Evolutionary conservation across 2,113 vertebrate species (phyloP), one percentile per base, ranked within the genome.

Genomic region (Protobothrops flavoviridis): DNA sequence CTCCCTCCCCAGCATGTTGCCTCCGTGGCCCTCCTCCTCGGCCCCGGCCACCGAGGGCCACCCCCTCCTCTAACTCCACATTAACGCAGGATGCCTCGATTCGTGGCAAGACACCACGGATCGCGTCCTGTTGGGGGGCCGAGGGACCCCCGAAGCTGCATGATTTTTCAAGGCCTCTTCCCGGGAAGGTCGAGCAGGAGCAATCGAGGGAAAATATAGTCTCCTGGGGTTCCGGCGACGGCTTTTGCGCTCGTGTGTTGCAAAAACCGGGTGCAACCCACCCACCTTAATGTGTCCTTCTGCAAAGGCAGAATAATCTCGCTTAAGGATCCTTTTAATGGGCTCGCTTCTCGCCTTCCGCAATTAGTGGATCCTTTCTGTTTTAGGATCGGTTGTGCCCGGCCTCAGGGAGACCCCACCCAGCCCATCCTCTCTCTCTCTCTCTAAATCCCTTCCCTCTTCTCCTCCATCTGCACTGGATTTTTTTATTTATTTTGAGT

Each of bases 171-270:
- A 74, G 5, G 69, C n/a, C n/a, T 33, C 69, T 81, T 39, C 69
- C n/a, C 69, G 5, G 64, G 33, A 81, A 20, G 3, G 69, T 81
- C 12, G 55, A 4, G 15, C 15, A 56, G 55, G 69, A 39, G 6
- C 2, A 2, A 6, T 39, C 69, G 55, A 15, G 4, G 21, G 21
- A 24, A 24, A 24, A 24, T 59, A 24, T n/a, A n/a, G n/a, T 74
- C 13, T 74, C n/a, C 5, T 17, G n/a, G 13, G n/a, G 13, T 7
- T 7, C 12, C 0, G 0, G 2, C 0, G n/a, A 15, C 15, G 2
- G 15, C n/a, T 64, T 81, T 39, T 0, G 69, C 33, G 2, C 74
- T 39, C 17, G 0, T 9, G 7, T 21, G 15, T 39, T 9, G 69
- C 33, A 15, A 69, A 15, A 33, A 33, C n/a, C 0, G 64, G n/a